A percentile compares a stretch with the other conserved stretches of the same genome.
phyloP scores from a whole-genome alignment of 1,140 invertebrate species.

The Belonocnema kinseyi region DNA sequence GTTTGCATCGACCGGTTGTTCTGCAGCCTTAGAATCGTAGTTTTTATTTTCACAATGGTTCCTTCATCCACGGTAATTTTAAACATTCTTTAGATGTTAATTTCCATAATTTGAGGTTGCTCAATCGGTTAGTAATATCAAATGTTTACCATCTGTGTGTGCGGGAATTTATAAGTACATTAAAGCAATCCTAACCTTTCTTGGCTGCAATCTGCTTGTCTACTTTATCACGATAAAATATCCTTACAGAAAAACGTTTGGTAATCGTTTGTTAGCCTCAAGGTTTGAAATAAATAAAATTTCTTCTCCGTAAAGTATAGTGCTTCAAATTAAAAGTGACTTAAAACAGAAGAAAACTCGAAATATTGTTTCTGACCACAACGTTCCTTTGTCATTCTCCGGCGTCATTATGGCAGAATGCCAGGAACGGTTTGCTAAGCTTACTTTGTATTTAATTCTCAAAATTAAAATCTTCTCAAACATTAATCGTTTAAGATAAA shows the following conservation, averaged over 20 bases:
- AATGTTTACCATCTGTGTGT: neutral
- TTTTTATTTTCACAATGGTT: constrained; percentile 53
- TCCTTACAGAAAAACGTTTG: neutral
- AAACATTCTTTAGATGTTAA: constrained; percentile 32
- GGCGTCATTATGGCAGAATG: neutral
- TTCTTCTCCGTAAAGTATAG: neutral
- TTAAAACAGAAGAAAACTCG: neutral
- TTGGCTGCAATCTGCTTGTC: neutral
- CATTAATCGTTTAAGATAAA: no score
- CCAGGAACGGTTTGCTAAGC: neutral
- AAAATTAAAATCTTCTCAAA: no score
- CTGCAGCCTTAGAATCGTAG: constrained; percentile 39
- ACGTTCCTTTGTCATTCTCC: neutral
- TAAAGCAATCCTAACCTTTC: neutral
- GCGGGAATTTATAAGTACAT: neutral
- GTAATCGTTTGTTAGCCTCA: neutral
- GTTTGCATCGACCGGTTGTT: constrained; percentile 55
- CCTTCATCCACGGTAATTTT: constrained; percentile 52
- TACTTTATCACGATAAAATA: neutral
- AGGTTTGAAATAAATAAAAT: neutral
- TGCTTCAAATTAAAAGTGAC: neutral
- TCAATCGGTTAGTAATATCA: neutral
- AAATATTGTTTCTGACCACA: neutral
- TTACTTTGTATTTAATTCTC: no score
- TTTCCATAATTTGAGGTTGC: neutral